phyloP scores from a whole-genome alignment of 2,113 vertebrate species.

The Phrynosoma blainvillii region DNA sequence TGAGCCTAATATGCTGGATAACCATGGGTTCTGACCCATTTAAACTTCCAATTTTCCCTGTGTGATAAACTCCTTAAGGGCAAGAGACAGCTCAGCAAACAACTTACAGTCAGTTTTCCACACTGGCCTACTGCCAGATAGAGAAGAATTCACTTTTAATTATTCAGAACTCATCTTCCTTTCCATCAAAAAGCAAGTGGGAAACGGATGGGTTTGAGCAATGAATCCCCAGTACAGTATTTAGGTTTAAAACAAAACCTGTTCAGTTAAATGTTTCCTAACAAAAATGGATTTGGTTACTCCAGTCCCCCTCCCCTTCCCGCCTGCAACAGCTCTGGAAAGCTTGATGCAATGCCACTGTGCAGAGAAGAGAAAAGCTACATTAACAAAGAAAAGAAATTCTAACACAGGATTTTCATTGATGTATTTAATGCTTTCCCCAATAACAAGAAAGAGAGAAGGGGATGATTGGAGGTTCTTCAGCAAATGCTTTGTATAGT shows the following conservation, averaged over 20 bases:
- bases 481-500: neutral
- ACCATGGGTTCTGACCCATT: too few species aligned
- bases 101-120: neutral
- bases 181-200: conserved; percentile 63
- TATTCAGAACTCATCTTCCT: conserved; percentile 63
- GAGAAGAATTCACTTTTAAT: conserved; percentile 49
- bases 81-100: accelerated
- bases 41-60: too few species aligned
- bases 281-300: conserved; percentile 57
- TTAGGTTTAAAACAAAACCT: conserved; percentile 61
- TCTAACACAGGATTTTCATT: neutral
- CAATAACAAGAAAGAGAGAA: neutral
- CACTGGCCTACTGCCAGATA: neutral
- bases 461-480: accelerated
- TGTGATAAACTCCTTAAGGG: neutral
- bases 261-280: conserved; percentile 59
- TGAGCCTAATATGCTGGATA: too few species aligned
- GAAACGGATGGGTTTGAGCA: conserved; percentile 58
- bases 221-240: conserved; percentile 54
- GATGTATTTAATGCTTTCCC: neutral
- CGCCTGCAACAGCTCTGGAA: neutral
- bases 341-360: conserved; percentile 23
- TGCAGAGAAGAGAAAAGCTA: conserved; percentile 4
- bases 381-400: neutral
- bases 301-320: conserved; percentile 32